These are phyloP conservation scores for Actinia equina DNA, from an alignment of 64 coral and sea anemone species.

Conservation along the genomic window DNA sequence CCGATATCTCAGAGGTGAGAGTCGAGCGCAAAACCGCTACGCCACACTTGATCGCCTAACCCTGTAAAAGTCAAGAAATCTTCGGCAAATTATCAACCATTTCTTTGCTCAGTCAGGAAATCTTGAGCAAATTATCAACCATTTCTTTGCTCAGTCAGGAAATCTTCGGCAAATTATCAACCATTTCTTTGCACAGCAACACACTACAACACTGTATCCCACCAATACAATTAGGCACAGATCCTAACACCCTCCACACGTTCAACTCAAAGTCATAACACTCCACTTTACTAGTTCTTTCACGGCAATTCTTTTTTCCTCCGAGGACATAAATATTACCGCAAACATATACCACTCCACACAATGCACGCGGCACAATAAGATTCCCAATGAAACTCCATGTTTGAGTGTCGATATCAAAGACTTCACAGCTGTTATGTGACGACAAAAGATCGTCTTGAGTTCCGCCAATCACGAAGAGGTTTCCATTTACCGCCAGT, in stretches of 20 bases:
- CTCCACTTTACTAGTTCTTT: slow-evolving; percentile 84
- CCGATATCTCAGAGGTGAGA: too few relatives aligned
- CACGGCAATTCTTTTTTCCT: slow-evolving; percentile 82
- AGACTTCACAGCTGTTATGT: slow-evolving; percentile 79
- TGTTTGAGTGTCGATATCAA: slow-evolving; percentile 37
- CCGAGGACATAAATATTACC: slow-evolving; percentile 74
- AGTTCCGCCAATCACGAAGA: slow-evolving; percentile 88
- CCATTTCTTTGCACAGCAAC: slow-evolving; percentile 39
- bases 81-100: too few relatives aligned
- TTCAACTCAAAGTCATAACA: slow-evolving; percentile 72
- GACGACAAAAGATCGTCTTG: slow-evolving; percentile 85
- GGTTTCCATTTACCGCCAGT: slow-evolving; percentile 45
- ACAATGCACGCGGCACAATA: slow-evolving; percentile 70
- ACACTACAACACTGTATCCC: slow-evolving; percentile 86
- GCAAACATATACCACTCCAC: slow-evolving; percentile 57
- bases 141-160: slow-evolving; percentile 43
- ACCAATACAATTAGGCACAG: slow-evolving; percentile 88
- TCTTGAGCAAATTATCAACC: slow-evolving; percentile 58
- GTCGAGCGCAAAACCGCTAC: too few relatives aligned
- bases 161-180: slow-evolving; percentile 65
- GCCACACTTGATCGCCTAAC: too few relatives aligned
- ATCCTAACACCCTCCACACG: slow-evolving; percentile 76
- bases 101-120: slow-evolving; percentile 31
- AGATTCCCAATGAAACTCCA: slow-evolving; percentile 75
- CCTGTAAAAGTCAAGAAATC: too few relatives aligned